phyloP scores from a whole-genome alignment of 1,140 invertebrate species.

The Brachionus rubens region DNA sequence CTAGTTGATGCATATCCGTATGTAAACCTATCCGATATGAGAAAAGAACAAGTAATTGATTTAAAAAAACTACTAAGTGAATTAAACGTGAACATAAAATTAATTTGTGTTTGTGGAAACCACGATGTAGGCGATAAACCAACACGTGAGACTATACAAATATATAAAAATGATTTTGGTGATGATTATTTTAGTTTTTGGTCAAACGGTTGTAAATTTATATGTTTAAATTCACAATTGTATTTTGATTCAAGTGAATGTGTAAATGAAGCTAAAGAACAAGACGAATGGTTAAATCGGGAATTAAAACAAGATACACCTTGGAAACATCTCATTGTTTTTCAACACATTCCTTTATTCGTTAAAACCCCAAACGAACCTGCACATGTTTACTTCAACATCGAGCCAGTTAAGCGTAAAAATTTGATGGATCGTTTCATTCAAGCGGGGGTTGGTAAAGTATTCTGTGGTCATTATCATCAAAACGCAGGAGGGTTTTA shows the following conservation, averaged over 20 bases:
- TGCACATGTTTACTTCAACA: conserved; percentile 60
- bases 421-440: conserved; percentile 60
- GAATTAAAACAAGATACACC: conserved; percentile 51
- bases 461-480: conserved; percentile 66
- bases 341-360: conserved; percentile 66
- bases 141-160: conserved; percentile 56
- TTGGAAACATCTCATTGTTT: conserved; percentile 59
- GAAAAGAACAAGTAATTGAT: conserved; percentile 52
- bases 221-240: conserved; percentile 65
- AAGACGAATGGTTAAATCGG: conserved; percentile 61
- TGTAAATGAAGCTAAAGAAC: conserved; percentile 55
- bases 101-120: conserved; percentile 66
- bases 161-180: conserved; percentile 62
- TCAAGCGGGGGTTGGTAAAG: conserved; percentile 50
- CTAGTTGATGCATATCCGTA: conserved; percentile 61
- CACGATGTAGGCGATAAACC: conserved; percentile 65
- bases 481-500: conserved; percentile 61
- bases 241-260: conserved; percentile 52
- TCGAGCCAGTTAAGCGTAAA: conserved; percentile 54
- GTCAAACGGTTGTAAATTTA: conserved; percentile 63
- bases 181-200: conserved; percentile 65
- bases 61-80: conserved; percentile 55
- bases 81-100: conserved; percentile 60
- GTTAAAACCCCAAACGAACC: conserved; percentile 58
- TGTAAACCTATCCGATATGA: conserved; percentile 48